Evolutionary conservation across 2,888 invertebrate species (phyloP), one percentile per base, ranked within the genome.

Genomic region (Linnaemya tessellans): DNA sequence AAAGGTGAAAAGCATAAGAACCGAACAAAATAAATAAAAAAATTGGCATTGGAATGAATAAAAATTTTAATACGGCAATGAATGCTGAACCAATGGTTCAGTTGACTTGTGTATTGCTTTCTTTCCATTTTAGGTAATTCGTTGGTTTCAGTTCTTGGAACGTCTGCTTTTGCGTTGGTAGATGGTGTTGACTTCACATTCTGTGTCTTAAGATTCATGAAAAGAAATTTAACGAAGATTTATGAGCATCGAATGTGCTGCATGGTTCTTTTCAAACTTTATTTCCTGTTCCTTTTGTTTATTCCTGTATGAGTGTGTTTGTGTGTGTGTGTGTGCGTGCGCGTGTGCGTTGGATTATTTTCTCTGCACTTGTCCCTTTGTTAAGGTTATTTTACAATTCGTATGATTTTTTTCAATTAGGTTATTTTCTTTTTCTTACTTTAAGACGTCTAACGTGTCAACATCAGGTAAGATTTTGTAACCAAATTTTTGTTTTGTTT

Each of bases 141-240:
- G 65, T 56, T 78, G 81, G 74, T 65, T 77, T 70, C n/a, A 62
- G 67, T 43, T 68, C 11, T 15, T 46, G 79, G 71, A 74, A 78
- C 65, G 75, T 56, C 75, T 70, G 79, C 74, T 81, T 18, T 15
- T 80, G 77, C 65, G 41, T 70, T 64, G 67, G 51, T 67, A 75
- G 81, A 62, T 79, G 81, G 71, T 79, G 79, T 82, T 81, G 86
- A 82, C 78, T 87, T 82, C 51, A 80, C 67, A 84, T 71, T 54
- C 64, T 75, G 41, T 49, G 56, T 81, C 58, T 75, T 54, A 77
- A 77, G 71, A 71, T 85, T 80, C 85, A 79, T 79, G 80, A 79
- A 82, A 79, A 75, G 78, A 81, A 84, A 80, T 25, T 74, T 84
- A 86, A 86, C 84, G 86, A 86, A 86, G 86, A 84, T 85, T 85